These are phyloP conservation scores for Drosophila punjabiensis DNA, from an alignment of 1,140 invertebrate species.

Conservation along the genomic window DNA sequence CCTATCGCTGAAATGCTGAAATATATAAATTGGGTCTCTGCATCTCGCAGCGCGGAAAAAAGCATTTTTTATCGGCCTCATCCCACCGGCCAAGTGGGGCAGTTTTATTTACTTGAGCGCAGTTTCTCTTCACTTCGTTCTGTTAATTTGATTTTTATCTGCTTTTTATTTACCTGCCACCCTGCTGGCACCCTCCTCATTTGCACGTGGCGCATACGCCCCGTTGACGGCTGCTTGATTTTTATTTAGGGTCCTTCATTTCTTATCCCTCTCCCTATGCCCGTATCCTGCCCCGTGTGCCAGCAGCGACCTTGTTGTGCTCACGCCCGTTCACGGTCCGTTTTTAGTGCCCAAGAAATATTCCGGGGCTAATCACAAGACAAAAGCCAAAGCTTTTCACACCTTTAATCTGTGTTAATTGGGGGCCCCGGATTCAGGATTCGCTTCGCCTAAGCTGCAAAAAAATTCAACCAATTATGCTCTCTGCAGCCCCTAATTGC, in stretches of 20 bases:
- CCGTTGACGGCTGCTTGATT: conserved; percentile 51
- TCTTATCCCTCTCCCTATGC: conserved; percentile 5
- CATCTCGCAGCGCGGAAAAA: conserved; percentile 23
- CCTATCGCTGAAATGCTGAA: conserved; percentile 58
- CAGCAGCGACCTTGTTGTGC: conserved; percentile 26
- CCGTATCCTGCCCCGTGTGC: background rate
- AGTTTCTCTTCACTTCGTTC: conserved; percentile 58
- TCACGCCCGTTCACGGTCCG: background rate
- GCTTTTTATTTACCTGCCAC: conserved; percentile 72
- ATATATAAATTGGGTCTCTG: conserved; percentile 76
- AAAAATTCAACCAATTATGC: conserved; percentile 78
- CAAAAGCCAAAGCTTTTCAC: conserved; percentile 61
- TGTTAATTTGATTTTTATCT: conserved; percentile 84
- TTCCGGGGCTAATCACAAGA: conserved; percentile 44
- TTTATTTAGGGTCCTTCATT: conserved; percentile 68
- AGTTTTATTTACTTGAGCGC: conserved; percentile 76
- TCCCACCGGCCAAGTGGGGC: conserved; percentile 39
- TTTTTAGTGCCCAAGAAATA: background rate
- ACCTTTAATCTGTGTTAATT: conserved; percentile 53
- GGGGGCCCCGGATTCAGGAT: conserved; percentile 14
- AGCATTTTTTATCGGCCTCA: conserved; percentile 65
- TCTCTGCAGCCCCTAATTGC: conserved; percentile 69
- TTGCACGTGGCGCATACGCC: conserved; percentile 64
- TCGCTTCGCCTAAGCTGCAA: conserved; percentile 23
- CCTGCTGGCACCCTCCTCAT: conserved; percentile 26